Evolutionary conservation across 2,888 invertebrate genomes (phyloP), one percentile per base, ranked within the genome.

Genomic region (Deilephila elpenor): DNA sequence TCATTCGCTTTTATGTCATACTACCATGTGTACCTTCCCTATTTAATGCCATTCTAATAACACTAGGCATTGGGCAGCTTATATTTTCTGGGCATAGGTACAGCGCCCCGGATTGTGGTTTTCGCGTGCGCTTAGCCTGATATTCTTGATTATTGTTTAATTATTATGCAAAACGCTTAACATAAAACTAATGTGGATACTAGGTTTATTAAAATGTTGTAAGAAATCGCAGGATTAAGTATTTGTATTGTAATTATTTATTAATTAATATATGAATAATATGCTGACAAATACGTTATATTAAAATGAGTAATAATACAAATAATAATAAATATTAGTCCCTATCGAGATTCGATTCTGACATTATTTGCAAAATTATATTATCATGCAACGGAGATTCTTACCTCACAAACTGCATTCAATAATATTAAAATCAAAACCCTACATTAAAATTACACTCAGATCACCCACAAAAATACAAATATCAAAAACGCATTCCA

Each of bases 1-100:
- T 81, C 80, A 79, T 34, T 56, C 34, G 37, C 37, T 72, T 67
- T 29, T 62, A 8, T 4, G 8, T 20, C 64, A 62, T 37, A 62
- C 11, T 44, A 64, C 20, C 44, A 25, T 67, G 44, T 25, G 51
- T 67, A 67, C 67, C 25, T 67, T 17, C 25, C 6, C 6, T 51
- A 44, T 64, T 64, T 44, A 44, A 64, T 44, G 64, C 8, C 34
- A 3, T 44, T 20, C 44, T 64, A 20, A 1, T 62, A 3, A 8
- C 1, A 7, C n/a, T 56, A 56, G 56, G 7, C 5, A 7, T 6
- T 56, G n/a, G 56, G n/a, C 17, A 6, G n/a, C n/a, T 56, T 5
- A 17, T 17, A 3, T 8, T 51, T 51, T 51, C 3, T 51, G 7
- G 2, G 14, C 14, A 51, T 51, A 51, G 32, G 44, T 44, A 44